phyloP scores from a whole-genome alignment of 1,140 invertebrate genomes.

The Cotesia glomerata region DNA sequence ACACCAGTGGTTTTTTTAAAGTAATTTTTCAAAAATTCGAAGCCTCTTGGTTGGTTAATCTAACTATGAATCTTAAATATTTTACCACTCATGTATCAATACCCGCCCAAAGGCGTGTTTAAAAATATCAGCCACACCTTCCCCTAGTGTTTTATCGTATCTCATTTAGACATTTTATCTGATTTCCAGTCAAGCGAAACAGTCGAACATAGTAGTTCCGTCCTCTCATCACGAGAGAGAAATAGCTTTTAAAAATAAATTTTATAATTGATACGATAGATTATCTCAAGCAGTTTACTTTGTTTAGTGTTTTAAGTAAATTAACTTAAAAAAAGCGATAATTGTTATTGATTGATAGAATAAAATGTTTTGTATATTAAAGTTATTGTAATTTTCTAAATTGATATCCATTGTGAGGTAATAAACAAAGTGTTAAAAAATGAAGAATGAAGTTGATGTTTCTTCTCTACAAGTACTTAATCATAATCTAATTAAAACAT shows the following conservation, averaged over 20 bases:
- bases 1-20: not conserved
- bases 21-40: not conserved
- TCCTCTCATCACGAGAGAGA: not conserved
- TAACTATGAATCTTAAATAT: not conserved
- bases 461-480: slow-evolving; percentile 18
- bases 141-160: slow-evolving; percentile 1
- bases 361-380: not conserved
- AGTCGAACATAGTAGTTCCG: slow-evolving; percentile 27
- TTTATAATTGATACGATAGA: slow-evolving; percentile 21
- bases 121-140: slow-evolving; percentile 8
- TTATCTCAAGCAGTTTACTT: slow-evolving; percentile 22
- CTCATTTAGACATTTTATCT: slow-evolving; percentile 11
- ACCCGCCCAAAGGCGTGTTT: slow-evolving; percentile 20
- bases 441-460: slow-evolving; percentile 33
- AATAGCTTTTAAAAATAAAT: slow-evolving; percentile 7
- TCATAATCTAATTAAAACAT: not conserved
- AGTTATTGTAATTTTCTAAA: not conserved
- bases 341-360: too few species aligned
- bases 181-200: slow-evolving; percentile 34
- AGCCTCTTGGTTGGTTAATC: not conserved
- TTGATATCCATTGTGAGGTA: not conserved
- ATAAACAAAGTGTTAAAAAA: not conserved
- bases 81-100: slow-evolving; percentile 12
- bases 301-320: slow-evolving; percentile 12
- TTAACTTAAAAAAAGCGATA: not conserved